Evolutionary conservation across 2,113 vertebrate species (phyloP), one percentile per base, ranked within the genome.

Genomic region (Aythya baeri): DNA sequence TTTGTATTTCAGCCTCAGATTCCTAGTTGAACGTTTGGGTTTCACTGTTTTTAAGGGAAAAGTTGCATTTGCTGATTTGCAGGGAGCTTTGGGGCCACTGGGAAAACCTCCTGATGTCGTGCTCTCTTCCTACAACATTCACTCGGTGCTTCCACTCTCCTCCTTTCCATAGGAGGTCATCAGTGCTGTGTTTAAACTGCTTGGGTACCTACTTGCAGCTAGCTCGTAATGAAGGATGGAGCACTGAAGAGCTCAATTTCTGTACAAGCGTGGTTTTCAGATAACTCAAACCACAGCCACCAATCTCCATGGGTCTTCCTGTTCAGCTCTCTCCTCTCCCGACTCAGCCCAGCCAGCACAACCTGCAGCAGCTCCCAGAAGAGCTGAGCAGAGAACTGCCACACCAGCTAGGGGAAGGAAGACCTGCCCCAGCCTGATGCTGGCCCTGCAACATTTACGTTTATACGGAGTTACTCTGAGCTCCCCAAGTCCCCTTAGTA

Each of bases 381-480:
- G 32, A 41, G 31, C 52, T 43, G 2, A 32, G 72, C 7, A 9
- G 13, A 49, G 32, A 2, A 41, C 41, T 25, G 43, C 38, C 61
- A 5, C 55, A 13, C 5, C 74, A 32, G 49, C 43, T 7, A 55
- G n/a, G 54, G 13, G n/a, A 36, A n/a, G 25, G 7, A 26, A 29
- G 34, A 29, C 25, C 52, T 34, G 44, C 50, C n/a, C 4, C 55
- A 21, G 34, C 65, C 49, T 8, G n/a, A 38, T 2, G 3, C 67
- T 76, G 52, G 54, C 49, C 50, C 58, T 58, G 76, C 46, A 59
- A 4, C 1, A 27, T n/a, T 36, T 27, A 6, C 65, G n/a, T 27
- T 11, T 11, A 13, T 4, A 5, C 0, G 49, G 41, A 43, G 8
- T 29, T 4, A 1, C 57, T 3, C 23, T 2, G 46, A 88, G 76